A percentile compares a stretch with the other conserved stretches of the same genome.
phyloP scores from a whole-genome alignment of 2,797 vertebrate genomes.

The Smutsia temminckii region DNA sequence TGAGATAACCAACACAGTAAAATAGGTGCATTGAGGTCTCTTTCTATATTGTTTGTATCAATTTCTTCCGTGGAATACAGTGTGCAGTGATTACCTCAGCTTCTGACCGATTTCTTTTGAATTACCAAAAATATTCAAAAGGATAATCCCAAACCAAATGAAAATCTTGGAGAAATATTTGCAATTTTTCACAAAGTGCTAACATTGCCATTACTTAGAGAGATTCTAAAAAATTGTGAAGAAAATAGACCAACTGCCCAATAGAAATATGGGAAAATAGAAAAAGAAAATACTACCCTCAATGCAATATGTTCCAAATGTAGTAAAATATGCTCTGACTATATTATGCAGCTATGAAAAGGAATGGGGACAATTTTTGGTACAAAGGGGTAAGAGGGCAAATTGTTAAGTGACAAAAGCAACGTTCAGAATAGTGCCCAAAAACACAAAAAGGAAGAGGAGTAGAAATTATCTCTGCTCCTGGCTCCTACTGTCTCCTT shows the following conservation, averaged over 20 bases:
- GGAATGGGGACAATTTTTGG: background rate
- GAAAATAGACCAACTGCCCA: background rate
- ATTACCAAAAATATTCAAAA: background rate
- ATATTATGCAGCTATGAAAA: background rate
- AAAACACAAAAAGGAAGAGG: background rate
- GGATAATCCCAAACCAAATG: background rate
- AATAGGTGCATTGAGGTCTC: background rate
- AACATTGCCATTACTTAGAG: background rate
- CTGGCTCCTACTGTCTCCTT: background rate
- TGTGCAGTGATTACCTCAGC: background rate
- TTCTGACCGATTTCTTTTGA: background rate
- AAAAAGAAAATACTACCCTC: background rate
- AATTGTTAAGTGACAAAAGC: background rate
- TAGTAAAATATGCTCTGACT: background rate
- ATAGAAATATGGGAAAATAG: background rate
- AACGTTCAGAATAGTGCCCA: background rate
- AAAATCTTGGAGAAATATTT: background rate
- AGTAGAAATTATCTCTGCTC: background rate
- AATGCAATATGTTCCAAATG: background rate
- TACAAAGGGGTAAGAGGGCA: background rate
- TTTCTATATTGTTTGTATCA: background rate
- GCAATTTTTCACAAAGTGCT: background rate
- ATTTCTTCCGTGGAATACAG: background rate
- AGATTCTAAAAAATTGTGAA: background rate
- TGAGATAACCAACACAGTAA: background rate